These are phyloP conservation scores for Poecilia velifera DNA, from an alignment of 2,797 vertebrate genomes.

Conservation along the genomic window DNA sequence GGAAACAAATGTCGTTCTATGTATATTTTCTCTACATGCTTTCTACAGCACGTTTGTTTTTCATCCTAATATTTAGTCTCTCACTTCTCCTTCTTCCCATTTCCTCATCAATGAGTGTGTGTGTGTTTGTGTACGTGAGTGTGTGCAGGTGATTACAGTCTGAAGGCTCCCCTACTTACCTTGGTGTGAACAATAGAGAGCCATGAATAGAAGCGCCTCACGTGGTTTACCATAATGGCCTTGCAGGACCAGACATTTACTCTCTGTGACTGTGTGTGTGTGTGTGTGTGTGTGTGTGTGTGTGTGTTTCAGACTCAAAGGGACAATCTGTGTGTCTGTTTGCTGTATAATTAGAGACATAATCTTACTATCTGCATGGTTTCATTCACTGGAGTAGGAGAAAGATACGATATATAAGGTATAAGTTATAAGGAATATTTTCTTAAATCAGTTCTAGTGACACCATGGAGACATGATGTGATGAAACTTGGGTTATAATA, in stretches of 20 bases:
- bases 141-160: constrained; percentile 79
- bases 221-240: constrained; percentile 83
- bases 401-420: constrained; percentile 75
- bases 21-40: neutral
- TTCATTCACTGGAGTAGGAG: constrained; percentile 74
- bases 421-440: constrained; percentile 77
- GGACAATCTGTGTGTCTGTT: constrained; percentile 74
- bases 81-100: constrained; percentile 61
- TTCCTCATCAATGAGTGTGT: constrained; percentile 51
- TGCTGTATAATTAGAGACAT: constrained; percentile 83
- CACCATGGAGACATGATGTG: constrained; percentile 37
- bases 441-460: constrained; percentile 52
- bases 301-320: constrained; percentile 63
- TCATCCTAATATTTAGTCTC: constrained; percentile 69
- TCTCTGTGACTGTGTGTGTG: constrained; percentile 24
- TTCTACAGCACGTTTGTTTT: constrained; percentile 43
- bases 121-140: constrained; percentile 2
- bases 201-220: constrained; percentile 81
- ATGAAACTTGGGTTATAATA: constrained; percentile 34
- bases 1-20: constrained; percentile 2
- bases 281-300: neutral
- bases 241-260: constrained; percentile 71
- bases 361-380: constrained; percentile 83
- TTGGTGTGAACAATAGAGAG: constrained; percentile 82
- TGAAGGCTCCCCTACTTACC: constrained; percentile 83